Evolutionary conservation across 2,888 invertebrate genomes (phyloP).

Genomic region (Diarsia brunnea): DNA sequence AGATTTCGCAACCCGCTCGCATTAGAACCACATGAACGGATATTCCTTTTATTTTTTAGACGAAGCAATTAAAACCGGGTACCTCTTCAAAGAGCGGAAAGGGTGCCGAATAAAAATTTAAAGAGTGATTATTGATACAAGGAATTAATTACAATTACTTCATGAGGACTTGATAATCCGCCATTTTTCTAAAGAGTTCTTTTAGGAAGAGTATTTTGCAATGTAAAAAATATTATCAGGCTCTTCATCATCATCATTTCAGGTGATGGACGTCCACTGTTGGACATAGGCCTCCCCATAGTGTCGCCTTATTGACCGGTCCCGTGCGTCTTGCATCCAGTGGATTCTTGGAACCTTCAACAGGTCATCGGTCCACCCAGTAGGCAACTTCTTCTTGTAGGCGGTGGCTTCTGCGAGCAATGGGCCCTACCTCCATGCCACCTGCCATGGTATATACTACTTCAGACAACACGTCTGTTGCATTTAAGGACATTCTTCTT

Average conservation of each 20-base stretch:
- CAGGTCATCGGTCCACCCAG: too few relatives aligned
- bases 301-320: too few relatives aligned
- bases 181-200: not conserved
- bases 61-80: slow-evolving; percentile 87
- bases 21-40: slow-evolving; percentile 72
- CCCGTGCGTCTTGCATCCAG: too few relatives aligned
- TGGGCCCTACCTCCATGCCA: too few relatives aligned
- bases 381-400: too few relatives aligned
- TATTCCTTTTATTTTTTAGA: slow-evolving; percentile 86
- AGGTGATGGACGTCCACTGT: too few relatives aligned
- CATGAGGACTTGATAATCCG: slow-evolving; percentile 30
- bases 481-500: not conserved
- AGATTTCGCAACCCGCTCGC: slow-evolving; percentile 59
- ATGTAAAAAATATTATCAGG: not conserved
- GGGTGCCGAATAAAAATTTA: slow-evolving; percentile 76
- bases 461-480: not conserved
- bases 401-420: too few relatives aligned
- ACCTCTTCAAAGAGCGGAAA: slow-evolving; percentile 83
- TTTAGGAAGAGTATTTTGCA: not conserved
- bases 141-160: slow-evolving; percentile 76
- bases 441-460: not conserved
- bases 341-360: too few relatives aligned
- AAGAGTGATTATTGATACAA: slow-evolving; percentile 80
- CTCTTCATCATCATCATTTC: not conserved
- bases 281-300: too few relatives aligned